Evolutionary conservation across 2,888 invertebrate genomes (phyloP).

Genomic region (Netelia inedita): DNA sequence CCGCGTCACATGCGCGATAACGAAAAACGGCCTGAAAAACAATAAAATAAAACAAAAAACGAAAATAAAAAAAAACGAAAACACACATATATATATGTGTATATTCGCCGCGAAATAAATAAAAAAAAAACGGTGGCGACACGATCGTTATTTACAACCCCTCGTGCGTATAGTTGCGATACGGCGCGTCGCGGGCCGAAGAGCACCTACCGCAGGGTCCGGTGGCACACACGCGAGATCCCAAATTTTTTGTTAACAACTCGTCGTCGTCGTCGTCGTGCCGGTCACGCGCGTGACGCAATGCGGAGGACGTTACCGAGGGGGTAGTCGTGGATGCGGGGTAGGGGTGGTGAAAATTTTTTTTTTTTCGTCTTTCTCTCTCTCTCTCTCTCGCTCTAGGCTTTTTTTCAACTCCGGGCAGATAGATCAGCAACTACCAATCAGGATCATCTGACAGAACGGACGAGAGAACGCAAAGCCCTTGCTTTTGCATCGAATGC

Average conservation of each 20-base stretch:
- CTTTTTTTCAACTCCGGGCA: conserved; percentile 71
- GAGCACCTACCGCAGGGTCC: background rate
- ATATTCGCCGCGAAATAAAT: no score
- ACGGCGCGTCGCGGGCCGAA: no score
- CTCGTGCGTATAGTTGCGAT: conserved; percentile 12
- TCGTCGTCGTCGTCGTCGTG: background rate
- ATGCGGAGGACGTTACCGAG: conserved; percentile 48
- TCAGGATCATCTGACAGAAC: conserved; percentile 84
- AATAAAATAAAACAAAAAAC: background rate
- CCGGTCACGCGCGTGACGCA: conserved; percentile 59
- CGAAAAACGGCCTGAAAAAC: background rate
- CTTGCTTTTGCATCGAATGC: conserved; percentile 60
- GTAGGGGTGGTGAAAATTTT: conserved; percentile 23
- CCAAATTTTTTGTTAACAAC: conserved; percentile 51
- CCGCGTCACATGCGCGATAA: background rate
- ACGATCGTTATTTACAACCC: conserved; percentile 65
- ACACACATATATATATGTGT: conserved; percentile 20
- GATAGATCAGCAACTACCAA: conserved; percentile 84
- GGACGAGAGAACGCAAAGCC: conserved; percentile 68
- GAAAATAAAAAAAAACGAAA: conserved; percentile 15
- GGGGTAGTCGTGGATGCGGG: background rate
- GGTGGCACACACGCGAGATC: conserved; percentile 30
- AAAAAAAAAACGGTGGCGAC: background rate
- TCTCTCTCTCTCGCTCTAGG: conserved; percentile 66
- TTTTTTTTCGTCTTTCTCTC: conserved; percentile 72